Evolutionary conservation across 2,797 vertebrate genomes (phyloP), one percentile per base, ranked within the genome.

Genomic region (Cirrhinus molitorella): DNA sequence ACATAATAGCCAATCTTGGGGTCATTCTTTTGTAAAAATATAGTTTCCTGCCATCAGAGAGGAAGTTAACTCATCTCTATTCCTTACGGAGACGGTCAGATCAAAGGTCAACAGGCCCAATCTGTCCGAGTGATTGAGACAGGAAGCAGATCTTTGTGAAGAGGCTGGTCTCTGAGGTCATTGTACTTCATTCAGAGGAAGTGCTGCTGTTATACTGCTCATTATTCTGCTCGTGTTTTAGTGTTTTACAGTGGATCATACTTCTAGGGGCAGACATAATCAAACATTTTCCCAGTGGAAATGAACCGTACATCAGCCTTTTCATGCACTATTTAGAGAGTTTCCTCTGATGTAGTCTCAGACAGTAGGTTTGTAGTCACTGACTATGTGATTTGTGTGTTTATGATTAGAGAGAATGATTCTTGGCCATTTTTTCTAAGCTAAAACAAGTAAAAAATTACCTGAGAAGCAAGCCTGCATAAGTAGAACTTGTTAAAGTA

Each of bases 91-190:
- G 83, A 66, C 83, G 79, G 66, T 70, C 70, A 70, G 83, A 78
- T 83, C 70, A 59, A 25, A 79, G 89, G 90, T 92, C 91, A 89
- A 87, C 90, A 89, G 91, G 83, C 85, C 86, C 87, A 51, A 31
- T 85, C 87, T 89, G 88, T 87, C 85, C 61, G 21, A 90, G 90
- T 71, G 43, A 71, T 71, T 71, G 68, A 25, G 68, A 49, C 80
- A 84, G 87, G 90, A 88, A 87, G 87, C 77, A 63, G 71, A 74
- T 91, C 73, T 81, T 88, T 88, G 88, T 16, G 85, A 86, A 78
- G 90, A 47, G 43, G 10, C 23, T 11, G 21, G 53, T 57, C 53
- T 57, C 53, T 57, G 53, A 57, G 53, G 53, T 57, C 21, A 11
- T 57, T 57, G n/a, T 57, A 28, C 16, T 71, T 71, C 23, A 71